Conservation (phyloP, 2,113 vertebrate species). For the Gnathonemus longibarbis region DNA sequence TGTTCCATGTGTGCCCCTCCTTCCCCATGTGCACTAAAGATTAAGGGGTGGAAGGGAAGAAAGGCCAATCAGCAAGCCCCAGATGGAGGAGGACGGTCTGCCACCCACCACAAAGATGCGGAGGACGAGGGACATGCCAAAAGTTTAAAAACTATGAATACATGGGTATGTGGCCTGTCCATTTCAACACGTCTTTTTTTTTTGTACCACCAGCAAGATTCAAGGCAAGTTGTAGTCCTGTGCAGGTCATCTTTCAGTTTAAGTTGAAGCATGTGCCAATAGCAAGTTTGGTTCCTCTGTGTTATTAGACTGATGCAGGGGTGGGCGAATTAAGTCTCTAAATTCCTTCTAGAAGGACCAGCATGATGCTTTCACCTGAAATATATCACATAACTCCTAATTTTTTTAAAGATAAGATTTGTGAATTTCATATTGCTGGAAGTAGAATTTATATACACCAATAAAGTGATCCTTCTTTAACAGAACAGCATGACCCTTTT, state of each 20-base stretch:
- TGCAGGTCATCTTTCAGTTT: neutral
- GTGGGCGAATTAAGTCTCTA: neutral
- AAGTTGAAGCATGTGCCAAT: constrained; percentile 15
- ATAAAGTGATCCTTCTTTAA: neutral
- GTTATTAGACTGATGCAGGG: neutral
- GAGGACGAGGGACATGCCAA: constrained; percentile 38
- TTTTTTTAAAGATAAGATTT: neutral
- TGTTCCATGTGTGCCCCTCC: constrained; percentile 32
- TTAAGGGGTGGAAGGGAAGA: constrained; percentile 39
- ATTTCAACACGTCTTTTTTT: constrained; percentile 26
- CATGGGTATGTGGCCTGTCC: constrained; percentile 37
- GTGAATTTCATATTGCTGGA: neutral
- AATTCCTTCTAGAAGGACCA: neutral
- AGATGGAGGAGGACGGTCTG: constrained; percentile 37
- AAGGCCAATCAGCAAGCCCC: constrained; percentile 31
- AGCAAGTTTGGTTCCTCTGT: neutral
- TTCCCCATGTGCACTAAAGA: constrained; percentile 34
- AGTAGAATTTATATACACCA: neutral
- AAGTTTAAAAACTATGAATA: constrained; percentile 38
- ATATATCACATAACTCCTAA: neutral
- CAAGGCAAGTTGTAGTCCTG: constrained; percentile 1
- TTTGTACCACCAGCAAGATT: constrained; percentile 15
- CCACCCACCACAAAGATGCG: constrained; percentile 32
- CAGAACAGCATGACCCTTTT: neutral
- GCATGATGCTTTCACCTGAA: neutral